Percentiles rank a stretch among this genome's conserved stretches.
These are phyloP conservation scores for Lamproptera curius DNA, from an alignment of 2,888 invertebrate species.

Conservation along the genomic window DNA sequence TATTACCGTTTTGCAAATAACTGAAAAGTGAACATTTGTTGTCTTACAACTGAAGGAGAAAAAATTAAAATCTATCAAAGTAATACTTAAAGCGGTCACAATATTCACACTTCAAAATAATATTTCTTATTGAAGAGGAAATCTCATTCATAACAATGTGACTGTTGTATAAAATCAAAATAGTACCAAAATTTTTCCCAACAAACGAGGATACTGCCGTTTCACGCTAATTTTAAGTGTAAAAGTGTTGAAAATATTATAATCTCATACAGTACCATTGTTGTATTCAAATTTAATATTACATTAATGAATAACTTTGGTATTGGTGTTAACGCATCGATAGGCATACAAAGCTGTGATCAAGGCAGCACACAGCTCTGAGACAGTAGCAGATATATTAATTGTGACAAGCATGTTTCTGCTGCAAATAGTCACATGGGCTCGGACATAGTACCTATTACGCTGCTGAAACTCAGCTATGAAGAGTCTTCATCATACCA, in stretches of 20 bases:
- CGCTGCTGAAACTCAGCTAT: conserved; percentile 43
- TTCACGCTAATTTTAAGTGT: conserved; percentile 41
- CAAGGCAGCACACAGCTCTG: conserved; percentile 31
- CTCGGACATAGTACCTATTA: conserved; percentile 5
- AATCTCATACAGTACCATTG: conserved; percentile 44
- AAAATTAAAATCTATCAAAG: conserved; percentile 23
- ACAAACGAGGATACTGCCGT: conserved; percentile 46
- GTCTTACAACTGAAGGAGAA: conserved; percentile 16
- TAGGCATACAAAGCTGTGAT: conserved; percentile 37
- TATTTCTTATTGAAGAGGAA: conserved; percentile 28
- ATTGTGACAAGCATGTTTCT: conserved; percentile 24
- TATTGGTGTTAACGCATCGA: conserved; percentile 62
- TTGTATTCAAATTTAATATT: conserved; percentile 36
- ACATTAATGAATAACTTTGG: conserved; percentile 66
- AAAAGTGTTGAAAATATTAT: conserved; percentile 37
- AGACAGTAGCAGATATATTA: conserved; percentile 31
- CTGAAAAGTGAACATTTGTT: conserved; percentile 16
- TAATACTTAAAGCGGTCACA: conserved; percentile 36
- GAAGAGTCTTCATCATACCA: conserved; percentile 74
- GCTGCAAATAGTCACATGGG: conserved; percentile 23
- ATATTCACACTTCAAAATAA: conserved; percentile 29
- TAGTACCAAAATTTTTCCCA: conserved; percentile 39
- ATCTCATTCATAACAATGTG: conserved; percentile 28
- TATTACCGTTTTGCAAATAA: conserved; percentile 10
- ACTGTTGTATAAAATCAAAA: conserved; percentile 30